Percentiles rank a stretch among this genome's conserved stretches.
Conservation (phyloP, 2,888 invertebrate genomes). For the Torymus texanus region DNA sequence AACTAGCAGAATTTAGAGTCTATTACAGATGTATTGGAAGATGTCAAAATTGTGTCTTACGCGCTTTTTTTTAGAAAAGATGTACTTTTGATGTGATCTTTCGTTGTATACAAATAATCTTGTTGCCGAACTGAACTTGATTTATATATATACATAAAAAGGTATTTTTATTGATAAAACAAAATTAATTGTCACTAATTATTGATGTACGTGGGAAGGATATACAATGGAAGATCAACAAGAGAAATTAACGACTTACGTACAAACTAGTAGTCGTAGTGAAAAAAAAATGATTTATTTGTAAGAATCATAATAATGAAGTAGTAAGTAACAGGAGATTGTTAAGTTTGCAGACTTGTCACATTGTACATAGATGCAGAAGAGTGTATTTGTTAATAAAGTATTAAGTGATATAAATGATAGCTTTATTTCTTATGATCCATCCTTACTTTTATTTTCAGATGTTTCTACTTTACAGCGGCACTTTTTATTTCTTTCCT, state of each 20-base stretch:
- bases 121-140: not conserved
- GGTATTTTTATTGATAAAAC: not conserved
- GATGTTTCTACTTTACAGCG: constrained; percentile 11
- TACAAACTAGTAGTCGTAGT: constrained; percentile 41
- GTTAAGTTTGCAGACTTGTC: constrained; percentile 60
- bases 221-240: constrained; percentile 17
- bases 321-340: constrained; percentile 53
- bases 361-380: constrained; percentile 55
- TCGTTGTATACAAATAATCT: constrained; percentile 12
- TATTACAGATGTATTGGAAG: constrained; percentile 10
- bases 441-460: not conserved
- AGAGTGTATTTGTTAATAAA: constrained; percentile 53
- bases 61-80: constrained; percentile 11
- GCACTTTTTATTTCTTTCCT: constrained; percentile 20
- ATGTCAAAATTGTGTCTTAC: constrained; percentile 9
- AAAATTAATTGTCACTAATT: constrained; percentile 9
- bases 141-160: not conserved
- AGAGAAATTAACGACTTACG: constrained; percentile 38
- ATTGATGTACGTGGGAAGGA: not conserved
- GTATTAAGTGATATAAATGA: constrained; percentile 41
- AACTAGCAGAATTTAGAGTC: constrained; percentile 8
- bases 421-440: not conserved
- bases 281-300: constrained; percentile 27
- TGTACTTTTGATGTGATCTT: not conserved
- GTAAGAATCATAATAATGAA: constrained; percentile 41